Evolutionary conservation across 2,113 vertebrate species (phyloP).

Genomic region (Catharus bicknelli): DNA sequence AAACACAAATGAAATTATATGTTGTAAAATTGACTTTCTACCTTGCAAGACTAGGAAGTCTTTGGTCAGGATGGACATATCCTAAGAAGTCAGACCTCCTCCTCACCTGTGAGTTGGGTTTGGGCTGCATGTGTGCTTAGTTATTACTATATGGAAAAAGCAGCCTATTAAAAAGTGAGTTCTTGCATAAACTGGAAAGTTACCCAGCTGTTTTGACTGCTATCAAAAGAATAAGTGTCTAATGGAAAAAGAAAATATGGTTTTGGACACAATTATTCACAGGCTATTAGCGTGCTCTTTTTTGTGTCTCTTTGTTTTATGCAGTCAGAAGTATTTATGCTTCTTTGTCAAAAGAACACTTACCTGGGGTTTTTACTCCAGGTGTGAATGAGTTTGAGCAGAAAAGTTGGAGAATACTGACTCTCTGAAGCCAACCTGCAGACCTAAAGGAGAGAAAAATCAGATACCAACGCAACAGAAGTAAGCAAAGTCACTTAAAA

Average conservation of each 20-base stretch:
- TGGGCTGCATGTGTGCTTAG: background rate
- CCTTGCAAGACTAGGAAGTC: background rate
- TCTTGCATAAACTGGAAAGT: background rate
- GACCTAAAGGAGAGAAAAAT: slow-evolving; percentile 71
- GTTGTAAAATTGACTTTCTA: background rate
- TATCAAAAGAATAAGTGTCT: background rate
- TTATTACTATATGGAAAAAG: background rate
- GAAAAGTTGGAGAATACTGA: slow-evolving; percentile 89
- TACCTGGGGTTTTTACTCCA: slow-evolving; percentile 94
- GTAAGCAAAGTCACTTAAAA: background rate
- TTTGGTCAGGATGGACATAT: background rate
- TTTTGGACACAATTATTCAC: background rate
- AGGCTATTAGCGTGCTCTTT: background rate
- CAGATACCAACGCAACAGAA: background rate
- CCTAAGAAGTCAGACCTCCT: background rate
- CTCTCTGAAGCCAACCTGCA: slow-evolving; percentile 89
- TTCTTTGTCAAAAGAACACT: background rate
- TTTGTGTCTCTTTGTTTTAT: background rate
- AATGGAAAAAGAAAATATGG: background rate
- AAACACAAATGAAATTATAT: background rate
- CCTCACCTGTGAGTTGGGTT: background rate
- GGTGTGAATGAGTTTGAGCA: slow-evolving; percentile 89
- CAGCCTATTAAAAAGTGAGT: background rate
- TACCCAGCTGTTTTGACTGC: background rate
- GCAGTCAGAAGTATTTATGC: background rate